Evolutionary conservation across 1,140 invertebrate species (phyloP).

Genomic region (Scaptomyza graminum): DNA sequence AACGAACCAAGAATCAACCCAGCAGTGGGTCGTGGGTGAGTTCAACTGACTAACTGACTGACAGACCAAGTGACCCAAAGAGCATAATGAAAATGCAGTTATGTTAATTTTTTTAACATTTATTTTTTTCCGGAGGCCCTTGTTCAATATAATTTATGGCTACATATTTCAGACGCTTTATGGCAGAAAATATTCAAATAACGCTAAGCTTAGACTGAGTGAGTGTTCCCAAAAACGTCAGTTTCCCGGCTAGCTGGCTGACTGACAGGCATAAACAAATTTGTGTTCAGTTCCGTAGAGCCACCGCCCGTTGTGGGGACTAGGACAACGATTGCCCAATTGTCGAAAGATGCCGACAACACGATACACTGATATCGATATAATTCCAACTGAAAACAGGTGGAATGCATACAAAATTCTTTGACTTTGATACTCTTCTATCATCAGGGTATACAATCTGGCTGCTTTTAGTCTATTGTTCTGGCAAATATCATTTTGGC

Average conservation of each 20-base stretch:
- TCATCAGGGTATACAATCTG: conserved; percentile 1
- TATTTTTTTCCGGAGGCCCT: conserved; percentile 5
- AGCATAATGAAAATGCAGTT: conserved; percentile 60
- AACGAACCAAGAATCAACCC: conserved; percentile 20
- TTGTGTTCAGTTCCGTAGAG: conserved; percentile 14
- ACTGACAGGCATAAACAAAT: conserved; percentile 38
- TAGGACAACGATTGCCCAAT: too few species aligned
- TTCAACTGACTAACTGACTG: conserved; percentile 13
- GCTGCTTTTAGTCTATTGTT: conserved; percentile 21
- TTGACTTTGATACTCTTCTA: too few species aligned
- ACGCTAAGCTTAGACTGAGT: conserved; percentile 19
- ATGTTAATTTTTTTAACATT: conserved; percentile 79
- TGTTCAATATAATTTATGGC: conserved; percentile 62
- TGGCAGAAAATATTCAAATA: conserved; percentile 61
- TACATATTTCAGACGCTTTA: conserved; percentile 68
- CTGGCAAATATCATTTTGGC: not conserved
- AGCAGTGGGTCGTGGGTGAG: conserved; percentile 74
- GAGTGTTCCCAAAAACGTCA: conserved; percentile 5
- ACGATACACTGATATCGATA: not conserved
- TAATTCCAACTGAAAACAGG: too few species aligned
- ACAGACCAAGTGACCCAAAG: conserved; percentile 16
- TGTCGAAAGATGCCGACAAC: not conserved
- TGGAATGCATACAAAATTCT: too few species aligned
- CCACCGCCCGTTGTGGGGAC: not conserved
- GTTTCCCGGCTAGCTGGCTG: not conserved